Evolutionary conservation across 2,113 vertebrate species (phyloP).

Genomic region (Corydoras maculifer): DNA sequence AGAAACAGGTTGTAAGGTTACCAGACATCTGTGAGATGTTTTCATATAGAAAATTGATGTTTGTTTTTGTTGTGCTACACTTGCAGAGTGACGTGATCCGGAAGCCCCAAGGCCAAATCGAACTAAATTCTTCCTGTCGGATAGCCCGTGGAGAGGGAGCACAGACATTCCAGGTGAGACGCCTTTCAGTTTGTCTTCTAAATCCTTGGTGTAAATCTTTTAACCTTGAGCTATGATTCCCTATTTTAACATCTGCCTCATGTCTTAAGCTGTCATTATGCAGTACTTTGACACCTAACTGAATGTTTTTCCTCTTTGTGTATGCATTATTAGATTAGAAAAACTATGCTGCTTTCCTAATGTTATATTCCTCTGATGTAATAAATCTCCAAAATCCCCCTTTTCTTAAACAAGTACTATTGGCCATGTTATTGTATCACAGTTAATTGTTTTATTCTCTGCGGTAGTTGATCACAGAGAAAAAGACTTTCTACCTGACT

Average conservation of each 20-base stretch:
- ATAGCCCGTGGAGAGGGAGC: conserved; percentile 79
- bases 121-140: conserved; percentile 77
- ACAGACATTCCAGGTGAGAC: conserved; percentile 77
- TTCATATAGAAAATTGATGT: conserved; percentile 4
- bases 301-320: too few species aligned
- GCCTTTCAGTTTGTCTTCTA: neutral
- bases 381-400: too few species aligned
- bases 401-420: neutral
- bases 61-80: conserved; percentile 21
- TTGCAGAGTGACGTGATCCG: conserved; percentile 79
- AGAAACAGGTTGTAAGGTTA: neutral
- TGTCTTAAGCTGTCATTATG: too few species aligned
- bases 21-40: neutral
- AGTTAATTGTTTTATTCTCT: neutral
- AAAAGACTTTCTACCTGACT: conserved; percentile 80
- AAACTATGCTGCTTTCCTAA: too few species aligned
- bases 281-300: too few species aligned
- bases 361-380: too few species aligned
- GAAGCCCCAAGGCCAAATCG: conserved; percentile 82
- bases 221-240: neutral
- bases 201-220: conserved; percentile 4
- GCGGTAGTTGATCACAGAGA: conserved; percentile 76
- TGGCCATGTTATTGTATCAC: neutral
- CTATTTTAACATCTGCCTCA: too few species aligned
- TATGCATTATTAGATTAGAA: too few species aligned